Evolutionary conservation across 1,140 invertebrate genomes (phyloP).

Genomic region (Dreissena polymorpha): DNA sequence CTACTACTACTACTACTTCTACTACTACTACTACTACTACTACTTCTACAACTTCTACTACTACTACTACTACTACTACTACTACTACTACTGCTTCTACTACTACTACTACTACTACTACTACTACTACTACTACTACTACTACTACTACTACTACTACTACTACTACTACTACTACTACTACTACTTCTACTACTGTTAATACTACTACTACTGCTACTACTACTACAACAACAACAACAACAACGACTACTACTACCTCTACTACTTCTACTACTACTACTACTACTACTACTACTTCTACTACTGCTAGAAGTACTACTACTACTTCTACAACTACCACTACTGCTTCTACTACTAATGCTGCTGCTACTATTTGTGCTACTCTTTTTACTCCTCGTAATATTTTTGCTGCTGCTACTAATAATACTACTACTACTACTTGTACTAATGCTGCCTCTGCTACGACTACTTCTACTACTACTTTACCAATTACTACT

Average conservation of each 20-base stretch:
- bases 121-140: no score
- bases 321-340: background rate
- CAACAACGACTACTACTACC: no score
- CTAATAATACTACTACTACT: constrained; percentile 24
- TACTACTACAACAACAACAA: no score
- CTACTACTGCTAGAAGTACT: no score
- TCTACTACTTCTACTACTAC: no score
- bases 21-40: constrained; percentile 27
- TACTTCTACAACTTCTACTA: constrained; percentile 30
- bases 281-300: no score
- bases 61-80: constrained; percentile 24
- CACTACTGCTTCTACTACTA: constrained; percentile 19
- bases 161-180: no score
- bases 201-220: no score
- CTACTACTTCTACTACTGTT: no score
- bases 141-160: no score
- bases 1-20: constrained; percentile 4
- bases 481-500: no score
- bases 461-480: background rate
- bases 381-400: constrained; percentile 6
- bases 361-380: background rate
- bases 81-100: constrained; percentile 9
- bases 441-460: background rate
- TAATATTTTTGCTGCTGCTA: constrained; percentile 21
- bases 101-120: no score